Evolutionary conservation across 2,797 vertebrate genomes (phyloP).

Genomic region (Hybognathus amarus): DNA sequence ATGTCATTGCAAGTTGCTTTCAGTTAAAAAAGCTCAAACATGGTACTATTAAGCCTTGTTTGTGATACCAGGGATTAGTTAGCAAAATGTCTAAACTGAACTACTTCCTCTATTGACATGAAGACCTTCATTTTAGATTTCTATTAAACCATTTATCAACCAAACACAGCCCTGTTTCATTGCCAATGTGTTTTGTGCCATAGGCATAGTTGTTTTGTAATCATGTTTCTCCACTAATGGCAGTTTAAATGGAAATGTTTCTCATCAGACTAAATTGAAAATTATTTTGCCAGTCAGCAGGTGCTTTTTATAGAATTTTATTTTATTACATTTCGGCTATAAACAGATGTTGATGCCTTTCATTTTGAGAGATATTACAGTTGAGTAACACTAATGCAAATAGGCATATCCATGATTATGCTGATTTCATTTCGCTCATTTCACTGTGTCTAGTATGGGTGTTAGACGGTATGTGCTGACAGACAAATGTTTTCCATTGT

Average conservation of each 20-base stretch:
- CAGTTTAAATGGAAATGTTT: conserved; percentile 38
- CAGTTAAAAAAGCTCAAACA: not conserved
- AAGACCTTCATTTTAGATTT: not conserved
- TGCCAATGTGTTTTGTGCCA: conserved; percentile 11
- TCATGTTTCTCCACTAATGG: conserved; percentile 21
- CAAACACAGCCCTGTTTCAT: not conserved
- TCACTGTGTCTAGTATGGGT: not conserved
- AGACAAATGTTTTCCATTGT: conserved; percentile 29
- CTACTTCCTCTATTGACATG: not conserved
- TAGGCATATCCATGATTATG: conserved; percentile 17
- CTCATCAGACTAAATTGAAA: conserved; percentile 47
- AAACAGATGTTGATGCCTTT: conserved; percentile 38
- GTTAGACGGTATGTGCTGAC: conserved; percentile 30
- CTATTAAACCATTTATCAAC: not conserved
- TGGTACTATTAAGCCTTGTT: not conserved
- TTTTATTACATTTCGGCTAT: conserved; percentile 31
- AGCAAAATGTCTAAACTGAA: not conserved
- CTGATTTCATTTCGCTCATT: conserved; percentile 6
- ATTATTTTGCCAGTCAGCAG: conserved; percentile 39
- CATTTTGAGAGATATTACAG: conserved; percentile 42
- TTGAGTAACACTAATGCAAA: conserved; percentile 19
- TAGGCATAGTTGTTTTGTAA: conserved; percentile 25
- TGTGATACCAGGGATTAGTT: not conserved
- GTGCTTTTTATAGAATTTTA: conserved; percentile 35
- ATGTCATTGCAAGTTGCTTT: not conserved